Evolutionary conservation across 2,888 invertebrate genomes (phyloP).

Genomic region (Phengaris arion): DNA sequence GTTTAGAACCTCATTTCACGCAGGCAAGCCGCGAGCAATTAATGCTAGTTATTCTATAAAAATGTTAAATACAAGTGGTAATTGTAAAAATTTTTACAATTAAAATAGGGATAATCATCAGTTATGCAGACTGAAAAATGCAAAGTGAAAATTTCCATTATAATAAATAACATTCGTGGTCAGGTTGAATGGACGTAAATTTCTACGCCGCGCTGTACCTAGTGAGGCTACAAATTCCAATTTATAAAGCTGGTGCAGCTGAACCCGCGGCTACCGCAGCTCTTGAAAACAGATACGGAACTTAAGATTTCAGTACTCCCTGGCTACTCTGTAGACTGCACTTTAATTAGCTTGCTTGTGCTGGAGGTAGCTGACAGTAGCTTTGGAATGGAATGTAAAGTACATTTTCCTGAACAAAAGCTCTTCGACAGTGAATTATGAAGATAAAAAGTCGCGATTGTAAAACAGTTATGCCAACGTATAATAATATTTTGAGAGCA

Average conservation of each 20-base stretch:
- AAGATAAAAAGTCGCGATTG: not conserved
- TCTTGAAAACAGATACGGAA: not conserved
- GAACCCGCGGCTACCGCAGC: not conserved
- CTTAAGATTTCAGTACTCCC: not conserved
- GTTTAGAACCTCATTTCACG: no score
- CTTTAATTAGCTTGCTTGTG: slow-evolving; percentile 14
- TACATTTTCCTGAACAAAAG: not conserved
- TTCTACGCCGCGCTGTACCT: not conserved
- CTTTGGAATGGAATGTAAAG: not conserved
- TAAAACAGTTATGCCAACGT: not conserved
- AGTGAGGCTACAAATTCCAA: slow-evolving; percentile 8
- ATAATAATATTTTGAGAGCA: not conserved
- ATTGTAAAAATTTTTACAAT: no score
- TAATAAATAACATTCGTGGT: not conserved
- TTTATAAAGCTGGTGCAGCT: not conserved
- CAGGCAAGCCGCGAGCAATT: no score
- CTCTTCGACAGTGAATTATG: not conserved
- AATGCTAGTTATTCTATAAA: no score
- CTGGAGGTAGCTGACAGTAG: not conserved
- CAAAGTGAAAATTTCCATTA: not conserved
- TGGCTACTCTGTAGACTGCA: not conserved
- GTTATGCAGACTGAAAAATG: not conserved
- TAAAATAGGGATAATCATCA: no score
- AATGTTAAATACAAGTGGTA: no score
- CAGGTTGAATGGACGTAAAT: not conserved